These are phyloP conservation scores for Heterocephalus glaber DNA, from an alignment of 2,113 vertebrate species.

Conservation along the genomic window DNA sequence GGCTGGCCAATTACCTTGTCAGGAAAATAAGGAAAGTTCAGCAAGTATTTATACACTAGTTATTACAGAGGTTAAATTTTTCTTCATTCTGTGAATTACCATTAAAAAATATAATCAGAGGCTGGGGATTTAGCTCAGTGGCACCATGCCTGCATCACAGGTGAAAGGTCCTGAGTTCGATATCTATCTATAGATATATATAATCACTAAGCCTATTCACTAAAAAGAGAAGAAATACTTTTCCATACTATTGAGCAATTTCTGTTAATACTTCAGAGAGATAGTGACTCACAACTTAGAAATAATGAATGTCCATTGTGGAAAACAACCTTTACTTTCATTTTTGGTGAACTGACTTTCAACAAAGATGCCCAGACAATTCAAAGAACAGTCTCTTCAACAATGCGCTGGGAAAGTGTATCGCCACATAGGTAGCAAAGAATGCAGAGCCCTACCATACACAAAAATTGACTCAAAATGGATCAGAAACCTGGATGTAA, in stretches of 20 bases:
- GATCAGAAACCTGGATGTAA: not conserved
- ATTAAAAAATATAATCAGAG: too few species aligned
- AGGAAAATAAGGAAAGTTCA: slow-evolving; percentile 45
- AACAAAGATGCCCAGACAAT: not conserved
- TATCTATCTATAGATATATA: too few species aligned
- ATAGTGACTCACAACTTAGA: not conserved
- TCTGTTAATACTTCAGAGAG: slow-evolving; percentile 6
- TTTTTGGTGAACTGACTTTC: not conserved
- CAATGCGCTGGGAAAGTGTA: not conserved
- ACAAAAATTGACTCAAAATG: not conserved
- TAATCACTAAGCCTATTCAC: slow-evolving; percentile 58
- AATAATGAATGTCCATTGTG: not conserved
- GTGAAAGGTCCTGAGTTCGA: too few species aligned
- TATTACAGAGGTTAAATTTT: slow-evolving; percentile 41
- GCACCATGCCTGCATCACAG: too few species aligned
- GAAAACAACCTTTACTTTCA: not conserved
- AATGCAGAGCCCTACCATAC: not conserved
- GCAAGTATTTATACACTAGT: slow-evolving; percentile 63
- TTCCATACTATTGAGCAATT: not conserved
- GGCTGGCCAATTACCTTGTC: slow-evolving; percentile 20
- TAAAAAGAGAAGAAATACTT: not conserved
- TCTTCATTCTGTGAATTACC: not conserved
- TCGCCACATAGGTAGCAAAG: not conserved
- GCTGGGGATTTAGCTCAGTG: too few species aligned
- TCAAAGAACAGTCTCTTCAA: not conserved